Evolutionary conservation across 2,797 vertebrate genomes (phyloP), one percentile per base, ranked within the genome.

Genomic region (Enteromius paludinosus): DNA sequence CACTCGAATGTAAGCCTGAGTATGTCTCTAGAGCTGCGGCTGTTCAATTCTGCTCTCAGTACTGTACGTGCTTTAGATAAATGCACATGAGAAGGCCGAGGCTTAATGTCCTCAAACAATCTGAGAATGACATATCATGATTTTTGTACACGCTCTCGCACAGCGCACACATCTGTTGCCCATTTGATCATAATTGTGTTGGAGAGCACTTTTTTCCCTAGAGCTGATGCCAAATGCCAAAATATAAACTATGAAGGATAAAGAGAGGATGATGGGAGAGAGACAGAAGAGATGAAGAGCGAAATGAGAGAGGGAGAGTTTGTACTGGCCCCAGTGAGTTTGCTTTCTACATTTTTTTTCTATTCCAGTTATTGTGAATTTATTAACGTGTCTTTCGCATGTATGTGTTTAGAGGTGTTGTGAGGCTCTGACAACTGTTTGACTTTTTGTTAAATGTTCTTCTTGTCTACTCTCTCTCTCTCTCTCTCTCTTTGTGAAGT

Each of bases 121-220:
- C 45, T 47, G 18, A 64, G 56, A 61, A 70, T 62, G 5, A 61
- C 18, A 69, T 62, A 70, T 71, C 64, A 52, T 77, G 69, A 79
- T 23, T 78, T 62, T 52, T 70, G 30, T 28, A 61, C 85, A 77
- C 12, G 33, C 25, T 54, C 65, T 49, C 45, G 61, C 64, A 59
- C 28, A 83, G 75, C 78, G 47, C 78, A 80, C 74, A 85, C 87
- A 84, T 86, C 79, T 86, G 83, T 73, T 76, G 70, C 62, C 61
- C 65, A 84, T 86, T 88, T 85, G 65, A 66, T 81, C 28, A 65
- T 85, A 81, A 78, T 83, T 86, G 71, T 85, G 72, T 81, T 75
- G 61, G 64, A 73, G 66, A 73, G 47, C 45, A 47, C 41, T 84
- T 84, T 41, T 86, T 75, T 56, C 80, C 43, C 71, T 62, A 49